Percentiles rank a stretch among this genome's conserved stretches.
Evolutionary conservation across 1,140 invertebrate species (phyloP).

Genomic region (Medauroidea extradentata): DNA sequence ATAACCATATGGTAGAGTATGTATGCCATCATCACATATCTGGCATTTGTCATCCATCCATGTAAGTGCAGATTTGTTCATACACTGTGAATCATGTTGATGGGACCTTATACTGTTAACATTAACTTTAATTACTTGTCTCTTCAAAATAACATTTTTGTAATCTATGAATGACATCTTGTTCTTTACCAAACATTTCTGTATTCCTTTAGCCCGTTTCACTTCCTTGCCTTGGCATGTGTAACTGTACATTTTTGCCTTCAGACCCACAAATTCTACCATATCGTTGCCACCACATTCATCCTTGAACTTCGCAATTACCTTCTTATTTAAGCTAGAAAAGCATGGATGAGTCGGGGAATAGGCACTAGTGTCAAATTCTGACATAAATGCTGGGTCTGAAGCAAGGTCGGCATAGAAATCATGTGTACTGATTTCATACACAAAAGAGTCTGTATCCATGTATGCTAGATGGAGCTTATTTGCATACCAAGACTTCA

Average conservation of each 20-base stretch:
- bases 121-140: not conserved
- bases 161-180: not conserved
- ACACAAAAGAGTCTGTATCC: conserved; percentile 45
- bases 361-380: conserved; percentile 30
- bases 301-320: conserved; percentile 48
- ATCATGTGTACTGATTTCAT: conserved; percentile 40
- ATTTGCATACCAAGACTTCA: conserved; percentile 32
- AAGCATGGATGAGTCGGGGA: not conserved
- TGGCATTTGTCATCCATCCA: conserved; percentile 10
- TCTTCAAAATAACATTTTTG: not conserved
- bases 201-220: not conserved
- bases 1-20: conserved; percentile 15
- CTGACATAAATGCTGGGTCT: conserved; percentile 19
- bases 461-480: conserved; percentile 35
- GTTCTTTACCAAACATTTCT: not conserved
- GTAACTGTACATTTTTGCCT: conserved; percentile 41
- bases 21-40: not conserved
- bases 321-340: conserved; percentile 43
- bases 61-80: not conserved
- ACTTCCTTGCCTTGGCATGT: not conserved
- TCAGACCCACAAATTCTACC: conserved; percentile 40
- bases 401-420: conserved; percentile 40
- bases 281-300: conserved; percentile 41
- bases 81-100: not conserved
- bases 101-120: not conserved